A percentile compares a stretch with the other conserved stretches of the same genome.
These are phyloP conservation scores for Eleginops maclovinus DNA, from an alignment of 2,113 vertebrate genomes.

Conservation along the genomic window DNA sequence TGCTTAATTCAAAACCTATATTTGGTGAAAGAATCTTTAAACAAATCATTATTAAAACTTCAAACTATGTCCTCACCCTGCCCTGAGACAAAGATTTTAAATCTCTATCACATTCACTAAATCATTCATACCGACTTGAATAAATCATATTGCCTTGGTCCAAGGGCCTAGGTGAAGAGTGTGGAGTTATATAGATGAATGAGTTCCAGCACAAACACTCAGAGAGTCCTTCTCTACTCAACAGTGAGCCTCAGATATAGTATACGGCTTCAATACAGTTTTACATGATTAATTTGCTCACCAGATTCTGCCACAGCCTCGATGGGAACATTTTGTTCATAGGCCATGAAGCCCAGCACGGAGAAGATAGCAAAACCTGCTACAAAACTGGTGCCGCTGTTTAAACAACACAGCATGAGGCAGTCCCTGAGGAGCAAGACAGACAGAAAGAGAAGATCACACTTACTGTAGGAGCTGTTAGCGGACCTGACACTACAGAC, in stretches of 20 bases:
- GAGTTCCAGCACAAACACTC: slow-evolving; percentile 24
- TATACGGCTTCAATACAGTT: background rate
- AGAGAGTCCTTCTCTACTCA: background rate
- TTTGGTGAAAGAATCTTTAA: slow-evolving; percentile 10
- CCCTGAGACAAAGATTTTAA: slow-evolving; percentile 56
- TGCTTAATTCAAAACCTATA: slow-evolving; percentile 17
- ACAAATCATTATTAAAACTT: slow-evolving; percentile 23
- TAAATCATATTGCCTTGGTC: slow-evolving; percentile 68
- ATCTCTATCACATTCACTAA: slow-evolving; percentile 62
- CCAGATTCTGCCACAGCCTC: slow-evolving; percentile 98
- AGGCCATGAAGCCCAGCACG: slow-evolving; percentile 98
- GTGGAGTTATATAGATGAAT: slow-evolving; percentile 54
- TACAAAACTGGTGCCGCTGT: slow-evolving; percentile 98
- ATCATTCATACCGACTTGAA: slow-evolving; percentile 78
- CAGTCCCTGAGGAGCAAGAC: slow-evolving; percentile 89
- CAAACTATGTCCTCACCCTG: slow-evolving; percentile 10
- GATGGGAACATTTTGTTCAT: slow-evolving; percentile 95
- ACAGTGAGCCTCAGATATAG: background rate
- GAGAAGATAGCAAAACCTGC: slow-evolving; percentile 99
- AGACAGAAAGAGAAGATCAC: slow-evolving; percentile 18
- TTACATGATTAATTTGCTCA: slow-evolving; percentile 72
- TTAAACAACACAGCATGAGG: slow-evolving; percentile 96
- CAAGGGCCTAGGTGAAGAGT: slow-evolving; percentile 57
- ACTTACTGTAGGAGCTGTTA: slow-evolving; percentile 11
- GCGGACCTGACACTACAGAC: background rate